Base-by-base conservation (phyloP, 1,140 invertebrate species). In the Polypedilum pembai region DNA sequence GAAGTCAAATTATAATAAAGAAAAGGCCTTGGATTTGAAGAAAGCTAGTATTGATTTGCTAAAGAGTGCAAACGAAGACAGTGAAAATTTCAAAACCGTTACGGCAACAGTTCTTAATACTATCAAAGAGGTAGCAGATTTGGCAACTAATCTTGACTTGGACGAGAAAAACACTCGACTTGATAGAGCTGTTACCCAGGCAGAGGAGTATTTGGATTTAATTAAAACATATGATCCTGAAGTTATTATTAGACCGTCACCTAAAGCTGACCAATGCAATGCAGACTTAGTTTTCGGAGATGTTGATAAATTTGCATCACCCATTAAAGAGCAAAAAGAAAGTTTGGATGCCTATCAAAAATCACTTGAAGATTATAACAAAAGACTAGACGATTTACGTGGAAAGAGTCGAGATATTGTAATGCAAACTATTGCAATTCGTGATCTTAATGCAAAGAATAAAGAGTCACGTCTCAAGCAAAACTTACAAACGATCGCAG, bases 141-240 rank as follows among this genome's bases (percentile, higher is more conserved):
- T 94, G 3, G 88, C 89, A 0, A 84, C 86, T 24, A 88, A 88
- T 69, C 81, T 91, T 0, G 88, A 90, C 75, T 87, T 88, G 0
- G 87, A 88, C 24, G 81, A 85, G 63, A 89, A 87, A 66, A 86
- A 89, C 33, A 90, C 90, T 0, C 91, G 92, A 79, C 86, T 93
- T 0, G 93, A 95, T 73, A 88, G 86, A 17, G 90, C 92, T 0
- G 78, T 95, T 3, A 82, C 86, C 10, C 87, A 94, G 79, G 94
- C 92, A 0, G 84, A 91, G 75, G 80, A 86, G 0, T 89, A 92
- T 3, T 83, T 94, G 15, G 83, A 78, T 8, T 77, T 85, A 79
- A 79, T 77, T 77, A 85, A 80, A 77, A 73, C 79, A 33, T 78
- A 86, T 15, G 76, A 69, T 20, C 65, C 65, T 0, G 65, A 69